Evolutionary conservation across 2,888 invertebrate species (phyloP).

Genomic region (Oscheius sp.): DNA sequence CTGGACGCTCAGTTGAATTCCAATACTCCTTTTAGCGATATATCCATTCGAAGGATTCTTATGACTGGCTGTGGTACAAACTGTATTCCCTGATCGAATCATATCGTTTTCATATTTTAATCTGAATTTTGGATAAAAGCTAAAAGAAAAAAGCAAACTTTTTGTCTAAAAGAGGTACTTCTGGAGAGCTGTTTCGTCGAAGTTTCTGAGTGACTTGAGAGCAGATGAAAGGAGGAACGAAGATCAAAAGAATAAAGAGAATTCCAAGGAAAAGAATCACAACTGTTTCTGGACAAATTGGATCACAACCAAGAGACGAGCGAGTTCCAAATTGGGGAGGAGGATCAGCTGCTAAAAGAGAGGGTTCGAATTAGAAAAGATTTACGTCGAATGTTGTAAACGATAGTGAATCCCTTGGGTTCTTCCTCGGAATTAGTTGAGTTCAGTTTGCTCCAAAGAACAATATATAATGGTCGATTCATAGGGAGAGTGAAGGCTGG

Average conservation of each 20-base stretch:
- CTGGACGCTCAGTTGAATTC: conserved; percentile 62
- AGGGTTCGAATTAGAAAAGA: neutral
- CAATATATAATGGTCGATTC: conserved; percentile 40
- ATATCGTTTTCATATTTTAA: conserved; percentile 60
- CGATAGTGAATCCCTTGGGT: conserved; percentile 42
- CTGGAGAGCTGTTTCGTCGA: conserved; percentile 41
- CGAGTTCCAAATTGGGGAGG: conserved; percentile 24
- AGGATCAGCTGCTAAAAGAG: conserved; percentile 18
- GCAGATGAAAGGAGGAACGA: conserved; percentile 54
- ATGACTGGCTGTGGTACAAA: conserved; percentile 58
- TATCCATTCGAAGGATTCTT: conserved; percentile 26
- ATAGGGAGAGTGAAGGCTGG: conserved; percentile 45
- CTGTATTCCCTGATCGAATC: conserved; percentile 65
- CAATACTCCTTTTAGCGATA: conserved; percentile 60
- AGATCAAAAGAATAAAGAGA: conserved; percentile 49
- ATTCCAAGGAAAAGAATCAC: conserved; percentile 44
- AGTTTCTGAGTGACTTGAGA: conserved; percentile 47
- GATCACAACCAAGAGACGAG: conserved; percentile 36
- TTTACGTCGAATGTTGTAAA: conserved; percentile 43
- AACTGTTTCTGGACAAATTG: conserved; percentile 51
- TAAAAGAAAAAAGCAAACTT: conserved; percentile 34
- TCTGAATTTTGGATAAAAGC: no score
- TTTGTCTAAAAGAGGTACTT: conserved; percentile 50
- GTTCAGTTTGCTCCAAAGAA: conserved; percentile 47
- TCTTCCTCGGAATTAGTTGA: conserved; percentile 33